A percentile compares a stretch with the other conserved stretches of the same genome.
Conservation (phyloP, 2,113 vertebrate genomes). For the Casuarius casuarius region DNA sequence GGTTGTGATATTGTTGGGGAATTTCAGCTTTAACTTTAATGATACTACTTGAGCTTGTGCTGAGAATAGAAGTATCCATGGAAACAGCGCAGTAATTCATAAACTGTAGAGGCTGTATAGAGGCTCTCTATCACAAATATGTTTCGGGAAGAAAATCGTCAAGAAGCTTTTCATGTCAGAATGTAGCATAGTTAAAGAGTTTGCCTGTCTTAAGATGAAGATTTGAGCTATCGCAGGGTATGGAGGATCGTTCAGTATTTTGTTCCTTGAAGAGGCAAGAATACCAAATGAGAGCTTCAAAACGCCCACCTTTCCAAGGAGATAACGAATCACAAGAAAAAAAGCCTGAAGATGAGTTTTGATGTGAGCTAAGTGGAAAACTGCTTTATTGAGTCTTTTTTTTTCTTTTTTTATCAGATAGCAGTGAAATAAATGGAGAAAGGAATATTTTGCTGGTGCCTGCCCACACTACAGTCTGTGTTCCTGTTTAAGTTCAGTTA, state of each 20-base stretch:
- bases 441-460: neutral
- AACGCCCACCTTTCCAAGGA: neutral
- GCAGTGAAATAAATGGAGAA: neutral
- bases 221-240: neutral
- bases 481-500: neutral
- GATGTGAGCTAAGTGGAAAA: neutral
- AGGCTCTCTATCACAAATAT: neutral
- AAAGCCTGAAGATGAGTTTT: neutral
- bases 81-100: conserved; percentile 52
- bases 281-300: neutral
- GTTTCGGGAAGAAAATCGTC: conserved; percentile 36
- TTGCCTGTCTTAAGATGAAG: neutral
- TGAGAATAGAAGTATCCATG: conserved; percentile 48
- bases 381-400: neutral
- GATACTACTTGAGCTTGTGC: neutral
- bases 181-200: neutral
- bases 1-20: neutral
- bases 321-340: neutral
- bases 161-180: neutral
- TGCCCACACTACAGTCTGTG: neutral
- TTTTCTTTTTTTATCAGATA: neutral
- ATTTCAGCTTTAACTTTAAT: neutral
- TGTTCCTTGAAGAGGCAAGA: neutral
- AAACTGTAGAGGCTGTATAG: neutral
- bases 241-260: neutral